Evolutionary conservation across 2,113 vertebrate genomes (phyloP).

Genomic region (Addax nasomaculatus): DNA sequence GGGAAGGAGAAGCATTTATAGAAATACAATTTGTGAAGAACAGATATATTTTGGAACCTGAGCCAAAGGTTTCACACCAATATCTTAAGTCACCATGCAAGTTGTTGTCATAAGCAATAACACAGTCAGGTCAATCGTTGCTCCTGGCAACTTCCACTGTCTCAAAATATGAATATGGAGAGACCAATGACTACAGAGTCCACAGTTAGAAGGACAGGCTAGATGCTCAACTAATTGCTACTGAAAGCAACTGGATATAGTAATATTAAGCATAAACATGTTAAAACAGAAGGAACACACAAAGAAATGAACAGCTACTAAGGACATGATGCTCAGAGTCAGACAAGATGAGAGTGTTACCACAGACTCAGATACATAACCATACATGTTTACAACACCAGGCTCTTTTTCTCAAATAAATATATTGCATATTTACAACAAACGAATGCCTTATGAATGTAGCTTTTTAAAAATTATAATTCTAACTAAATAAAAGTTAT

Average conservation of each 20-base stretch:
- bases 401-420: slow-evolving; percentile 84
- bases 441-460: slow-evolving; percentile 77
- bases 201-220: slow-evolving; percentile 68
- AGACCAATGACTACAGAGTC: slow-evolving; percentile 67
- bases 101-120: slow-evolving; percentile 66
- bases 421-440: slow-evolving; percentile 86
- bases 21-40: slow-evolving; percentile 74
- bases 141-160: slow-evolving; percentile 69
- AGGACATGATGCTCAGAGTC: slow-evolving; percentile 45
- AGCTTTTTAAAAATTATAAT: slow-evolving; percentile 69
- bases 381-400: slow-evolving; percentile 79
- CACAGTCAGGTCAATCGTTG: slow-evolving; percentile 66
- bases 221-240: slow-evolving; percentile 72
- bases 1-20: slow-evolving; percentile 65
- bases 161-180: slow-evolving; percentile 64
- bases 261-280: slow-evolving; percentile 46
- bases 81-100: slow-evolving; percentile 73
- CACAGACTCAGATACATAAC: slow-evolving; percentile 68
- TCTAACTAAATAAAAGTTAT: slow-evolving; percentile 53
- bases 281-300: not conserved
- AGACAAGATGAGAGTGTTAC: slow-evolving; percentile 57
- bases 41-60: slow-evolving; percentile 81
- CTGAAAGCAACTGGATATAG: slow-evolving; percentile 46
- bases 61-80: slow-evolving; percentile 80
- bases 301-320: slow-evolving; percentile 43